Evolutionary conservation across 92 coral and sea anemone genomes (phyloP), one percentile per base, ranked within the genome.

Genomic region (Phymanthus crucifer): DNA sequence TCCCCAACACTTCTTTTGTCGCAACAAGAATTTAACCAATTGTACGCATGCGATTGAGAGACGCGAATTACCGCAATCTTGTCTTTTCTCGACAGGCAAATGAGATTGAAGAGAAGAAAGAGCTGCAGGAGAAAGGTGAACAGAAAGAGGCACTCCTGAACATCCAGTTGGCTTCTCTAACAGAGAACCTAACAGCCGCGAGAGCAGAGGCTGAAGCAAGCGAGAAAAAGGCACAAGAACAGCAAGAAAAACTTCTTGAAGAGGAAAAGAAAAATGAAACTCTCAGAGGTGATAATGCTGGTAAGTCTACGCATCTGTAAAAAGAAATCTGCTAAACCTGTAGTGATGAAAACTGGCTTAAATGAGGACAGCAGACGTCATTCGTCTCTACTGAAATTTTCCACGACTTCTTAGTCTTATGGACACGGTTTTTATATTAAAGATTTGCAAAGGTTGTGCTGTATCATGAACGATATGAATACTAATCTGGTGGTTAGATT

Each of bases 241-340:
- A 81, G 27, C 91, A 72, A 74, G 81, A 86, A 45, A 87, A 83
- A 33, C 24, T 87, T n/a, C 48, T 45, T 0, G 81, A 85, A 27
- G 91, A 88, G 33, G 93, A 87, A 78, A 90, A 86, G 67, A 89
- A 88, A 38, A 87, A 76, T 68, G 97, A 90, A 66, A 87, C 79
- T n/a, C 79, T 93, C 83, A 89, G 86, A 36, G 99, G 97, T 50
- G 99, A 95, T 58, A 84, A 91, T 19, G 98, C 98, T 17, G 99
- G 99, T 93, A 71, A 80, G 93, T 50, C 36, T 13, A n/a, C n/a
- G n/a, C n/a, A n/a, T n/a, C n/a, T n/a, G n/a, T n/a, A n/a, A n/a
- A n/a, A n/a, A n/a, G n/a, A n/a, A n/a, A n/a, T n/a, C n/a, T n/a
- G n/a, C n/a, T n/a, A n/a, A n/a, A n/a, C n/a, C n/a, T n/a, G n/a